Evolutionary conservation across 2,888 invertebrate species (phyloP), one percentile per base, ranked within the genome.

Genomic region (Epinotia nisella): DNA sequence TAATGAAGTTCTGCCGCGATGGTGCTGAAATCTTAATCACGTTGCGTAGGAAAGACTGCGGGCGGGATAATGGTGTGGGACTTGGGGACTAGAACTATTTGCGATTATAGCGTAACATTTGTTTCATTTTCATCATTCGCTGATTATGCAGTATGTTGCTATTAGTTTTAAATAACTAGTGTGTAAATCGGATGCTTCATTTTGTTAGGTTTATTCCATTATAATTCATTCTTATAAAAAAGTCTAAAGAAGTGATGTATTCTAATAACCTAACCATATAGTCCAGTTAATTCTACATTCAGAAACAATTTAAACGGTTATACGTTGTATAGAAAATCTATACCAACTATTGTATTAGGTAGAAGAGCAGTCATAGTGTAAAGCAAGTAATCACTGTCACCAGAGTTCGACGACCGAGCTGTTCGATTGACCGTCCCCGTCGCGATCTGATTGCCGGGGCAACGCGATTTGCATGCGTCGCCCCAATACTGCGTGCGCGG

Each of bases 381-480:
- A 76, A 76, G 78, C 79, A 70, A 62, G 58, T 74, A 73, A 70
- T 60, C 62, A 79, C 79, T 78, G 85, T 87, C 85, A 85, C 80
- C 82, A 75, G 77, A 80, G 91, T 91, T 73, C 91, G 89, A 86
- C 80, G 91, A 88, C 91, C 92, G 87, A 80, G 79, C 82, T 82
- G 85, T 83, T 86, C 87, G 89, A 89, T 87, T 90, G 91, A 90
- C 91, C 89, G 91, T 86, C 83, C 84, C 80, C 85, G 91, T 91
- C 89, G 89, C 92, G 92, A 90, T 90, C 93, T 91, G 92, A 92
- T 93, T 91, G 90, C 87, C 85, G 35, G 35, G 35, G 87, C 84
- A 81, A 86, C 90, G 85, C 87, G 89, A 90, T 92, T 91, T 91
- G 91, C 92, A 91, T 92, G 90, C 88, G 89, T 86, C 83, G 80